Evolutionary conservation across 1,140 invertebrate species (phyloP), one percentile per base, ranked within the genome.

Genomic region (Euura lappo): DNA sequence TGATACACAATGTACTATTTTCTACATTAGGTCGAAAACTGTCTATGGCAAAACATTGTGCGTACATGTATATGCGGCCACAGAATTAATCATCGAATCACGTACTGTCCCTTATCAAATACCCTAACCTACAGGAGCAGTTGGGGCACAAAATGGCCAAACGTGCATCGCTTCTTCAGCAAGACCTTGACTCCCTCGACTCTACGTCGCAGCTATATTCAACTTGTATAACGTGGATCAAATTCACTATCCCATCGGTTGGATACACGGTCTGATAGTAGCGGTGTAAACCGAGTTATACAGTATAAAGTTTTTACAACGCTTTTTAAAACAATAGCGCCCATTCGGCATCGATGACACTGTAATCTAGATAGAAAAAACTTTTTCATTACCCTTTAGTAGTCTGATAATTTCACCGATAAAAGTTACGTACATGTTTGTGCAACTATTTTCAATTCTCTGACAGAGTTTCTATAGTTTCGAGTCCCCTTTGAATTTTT

Each of bases 1-100:
- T n/a, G n/a, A n/a, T n/a, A n/a, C n/a, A n/a, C n/a, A n/a, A n/a
- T n/a, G n/a, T n/a, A n/a, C n/a, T n/a, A 60, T 60, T 60, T 60
- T 11, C 13, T 60, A n/a, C 51, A n/a, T 60, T 28, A 28, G 28
- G 28, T 28, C 28, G 28, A 4, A 60, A 60, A 60, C 51, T 60
- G 51, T 60, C 10, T 60, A 6, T 60, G 77, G 79, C 84, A 83
- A 84, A 85, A 83, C 83, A 85, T 84, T 84, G 79, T 84, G 77
- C 76, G 71, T 28, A 28, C 28, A 28, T 28, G 28, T 28, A 28
- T 28, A 74, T 68, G 78, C 72, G 78, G 73, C 74, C 77, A 75
- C 72, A 74, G 70, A 71, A 76, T 60, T 60, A 60, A 60, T n/a
- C 51, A 60, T 11, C 10, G 8, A 11, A 60, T 60, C 51, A 60